These are phyloP conservation scores for Sebastes paucispinis DNA, from an alignment of 2,797 vertebrate species.

Conservation along the genomic window DNA sequence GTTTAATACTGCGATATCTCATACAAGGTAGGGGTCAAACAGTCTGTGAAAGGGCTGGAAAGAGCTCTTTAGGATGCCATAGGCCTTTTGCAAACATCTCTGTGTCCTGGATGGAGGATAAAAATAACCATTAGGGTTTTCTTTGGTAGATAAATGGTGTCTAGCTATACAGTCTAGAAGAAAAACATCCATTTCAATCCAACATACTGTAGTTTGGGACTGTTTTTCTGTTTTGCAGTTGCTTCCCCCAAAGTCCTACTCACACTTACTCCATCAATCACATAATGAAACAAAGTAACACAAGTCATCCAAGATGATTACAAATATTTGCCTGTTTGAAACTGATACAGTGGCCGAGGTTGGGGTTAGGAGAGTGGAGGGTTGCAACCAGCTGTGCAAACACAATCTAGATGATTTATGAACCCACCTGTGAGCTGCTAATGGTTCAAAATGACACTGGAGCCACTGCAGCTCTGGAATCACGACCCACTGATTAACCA, in stretches of 20 bases:
- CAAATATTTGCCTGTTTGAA: constrained; percentile 39
- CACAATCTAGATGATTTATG: constrained; percentile 69
- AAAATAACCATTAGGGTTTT: neutral
- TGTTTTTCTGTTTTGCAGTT: neutral
- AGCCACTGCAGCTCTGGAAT: constrained; percentile 26
- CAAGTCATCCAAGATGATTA: constrained; percentile 25
- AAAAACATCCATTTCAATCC: neutral
- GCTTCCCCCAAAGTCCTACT: neutral
- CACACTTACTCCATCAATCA: constrained; percentile 10
- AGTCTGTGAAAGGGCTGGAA: neutral
- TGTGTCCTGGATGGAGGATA: neutral
- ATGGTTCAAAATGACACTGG: constrained; percentile 40
- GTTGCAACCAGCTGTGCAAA: constrained; percentile 73
- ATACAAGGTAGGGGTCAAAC: neutral
- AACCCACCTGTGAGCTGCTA: constrained; percentile 56
- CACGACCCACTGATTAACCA: constrained; percentile 23
- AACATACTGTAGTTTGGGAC: neutral
- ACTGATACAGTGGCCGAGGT: constrained; percentile 5
- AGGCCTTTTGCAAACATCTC: neutral
- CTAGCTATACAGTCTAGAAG: neutral
- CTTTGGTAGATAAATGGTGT: neutral
- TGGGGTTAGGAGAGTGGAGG: neutral
- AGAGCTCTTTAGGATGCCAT: neutral
- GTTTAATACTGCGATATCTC: neutral
- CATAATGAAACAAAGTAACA: neutral